These are phyloP conservation scores for Macrotis lagotis DNA, from an alignment of 2,113 vertebrate genomes.

Conservation along the genomic window DNA sequence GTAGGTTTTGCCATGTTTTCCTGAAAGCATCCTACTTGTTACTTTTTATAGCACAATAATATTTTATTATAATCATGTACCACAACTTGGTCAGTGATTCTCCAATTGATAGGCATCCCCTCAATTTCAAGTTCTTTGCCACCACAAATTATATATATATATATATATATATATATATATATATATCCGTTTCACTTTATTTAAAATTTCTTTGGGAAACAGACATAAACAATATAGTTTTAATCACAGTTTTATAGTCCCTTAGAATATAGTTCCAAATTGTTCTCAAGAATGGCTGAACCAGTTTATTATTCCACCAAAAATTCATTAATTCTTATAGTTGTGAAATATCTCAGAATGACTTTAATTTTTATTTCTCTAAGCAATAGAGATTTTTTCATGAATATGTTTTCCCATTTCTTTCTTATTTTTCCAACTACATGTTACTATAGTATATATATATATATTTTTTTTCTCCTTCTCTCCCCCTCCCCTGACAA, in stretches of 20 bases:
- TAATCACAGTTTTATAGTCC: not conserved
- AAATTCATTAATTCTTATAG: not conserved
- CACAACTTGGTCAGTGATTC: not conserved
- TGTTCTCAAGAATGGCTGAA: not conserved
- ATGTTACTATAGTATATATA: no score
- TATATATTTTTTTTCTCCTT: no score
- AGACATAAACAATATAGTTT: no score
- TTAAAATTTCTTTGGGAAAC: not conserved
- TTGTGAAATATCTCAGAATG: not conserved
- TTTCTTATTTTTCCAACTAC: no score
- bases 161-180: not conserved
- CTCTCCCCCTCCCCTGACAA: no score
- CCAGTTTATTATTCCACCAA: not conserved
- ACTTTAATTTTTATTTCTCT: not conserved
- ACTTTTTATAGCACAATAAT: not conserved
- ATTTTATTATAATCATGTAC: not conserved
- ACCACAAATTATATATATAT: no score
- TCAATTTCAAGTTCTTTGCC: not conserved
- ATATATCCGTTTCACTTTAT: not conserved
- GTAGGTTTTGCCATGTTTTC: not conserved
- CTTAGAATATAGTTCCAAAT: not conserved
- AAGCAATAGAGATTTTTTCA: not conserved
- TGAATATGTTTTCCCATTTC: no score
- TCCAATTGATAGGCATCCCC: not conserved
- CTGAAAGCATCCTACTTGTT: not conserved